Evolutionary conservation across 2,888 invertebrate genomes (phyloP), one percentile per base, ranked within the genome.

Genomic region (Suillia variegata): DNA sequence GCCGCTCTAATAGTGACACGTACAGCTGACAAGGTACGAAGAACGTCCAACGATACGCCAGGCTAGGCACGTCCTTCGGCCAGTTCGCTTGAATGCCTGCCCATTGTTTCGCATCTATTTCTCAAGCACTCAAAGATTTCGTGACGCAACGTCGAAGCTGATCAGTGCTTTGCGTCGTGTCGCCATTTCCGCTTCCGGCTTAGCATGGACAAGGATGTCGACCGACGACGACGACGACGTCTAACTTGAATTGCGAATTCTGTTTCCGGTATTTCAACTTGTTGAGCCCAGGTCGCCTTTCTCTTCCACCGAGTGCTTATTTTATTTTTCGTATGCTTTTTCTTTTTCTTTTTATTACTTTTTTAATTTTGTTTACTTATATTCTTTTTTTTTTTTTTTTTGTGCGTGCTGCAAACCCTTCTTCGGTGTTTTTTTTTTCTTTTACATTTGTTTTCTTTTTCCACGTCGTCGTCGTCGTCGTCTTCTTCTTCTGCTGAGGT

Each of bases 281-380:
- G 45, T 45, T 45, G 45, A 50, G n/a, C n/a, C n/a, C 50, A 50
- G 50, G 12, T 48, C 20, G n/a, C n/a, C n/a, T n/a, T n/a, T n/a
- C n/a, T n/a, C n/a, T n/a, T n/a, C n/a, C n/a, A n/a, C n/a, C n/a
- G n/a, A n/a, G n/a, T n/a, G n/a, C n/a, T n/a, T n/a, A n/a, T n/a
- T n/a, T n/a, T n/a, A 13, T 48, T 6, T 3, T 22, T 48, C n/a
- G 24, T 17, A 17, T 5, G 24, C 5, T 48, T 48, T 22, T 13
- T 48, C 8, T 48, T 17, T 48, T 13, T 38, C 6, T 38, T 8
- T 38, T 38, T 38, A 10, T 3, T 13, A 13, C n/a, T 38, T 38
- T 38, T 26, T 26, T 26, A 26, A 26, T 26, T 6, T 26, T 26
- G 10, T 26, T 26, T 38, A 10, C n/a, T 5, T 38, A 4, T 38